phyloP scores from a whole-genome alignment of 2,797 vertebrate genomes.

The Pipistrellus nathusii region DNA sequence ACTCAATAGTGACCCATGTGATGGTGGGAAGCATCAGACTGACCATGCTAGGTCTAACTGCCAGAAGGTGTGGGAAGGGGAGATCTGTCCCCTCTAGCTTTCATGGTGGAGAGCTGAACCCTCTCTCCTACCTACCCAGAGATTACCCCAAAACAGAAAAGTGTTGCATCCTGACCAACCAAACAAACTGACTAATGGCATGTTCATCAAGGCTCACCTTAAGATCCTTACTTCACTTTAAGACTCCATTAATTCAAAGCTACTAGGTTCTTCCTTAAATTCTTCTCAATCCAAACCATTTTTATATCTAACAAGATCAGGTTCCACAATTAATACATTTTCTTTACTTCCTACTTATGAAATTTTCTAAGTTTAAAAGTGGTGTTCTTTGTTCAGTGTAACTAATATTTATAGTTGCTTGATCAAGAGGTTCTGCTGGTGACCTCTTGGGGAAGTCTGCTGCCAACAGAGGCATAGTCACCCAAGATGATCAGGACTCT shows the following conservation, averaged over 20 bases:
- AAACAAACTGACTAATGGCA: background rate
- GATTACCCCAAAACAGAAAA: background rate
- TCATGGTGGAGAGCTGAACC: background rate
- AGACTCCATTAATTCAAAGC: background rate
- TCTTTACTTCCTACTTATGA: background rate
- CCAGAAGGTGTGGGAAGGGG: background rate
- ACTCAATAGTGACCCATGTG: background rate
- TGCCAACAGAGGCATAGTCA: background rate
- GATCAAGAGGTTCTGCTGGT: background rate
- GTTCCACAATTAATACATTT: background rate
- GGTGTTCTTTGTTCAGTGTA: background rate
- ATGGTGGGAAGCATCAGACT: background rate
- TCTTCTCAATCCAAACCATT: background rate
- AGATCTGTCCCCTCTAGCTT: background rate
- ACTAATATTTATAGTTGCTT: background rate
- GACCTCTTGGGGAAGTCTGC: background rate
- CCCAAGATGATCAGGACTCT: background rate
- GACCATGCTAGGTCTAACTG: background rate
- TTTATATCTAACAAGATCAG: background rate
- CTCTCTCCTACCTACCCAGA: background rate
- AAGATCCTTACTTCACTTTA: background rate
- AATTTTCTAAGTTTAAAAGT: background rate
- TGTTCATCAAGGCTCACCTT: background rate
- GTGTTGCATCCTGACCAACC: background rate
- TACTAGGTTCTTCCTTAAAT: background rate